Evolutionary conservation across 37 sponge, comb jelly and placozoan species (phyloP).

Genomic region (Diacarnus erythraeanus): DNA sequence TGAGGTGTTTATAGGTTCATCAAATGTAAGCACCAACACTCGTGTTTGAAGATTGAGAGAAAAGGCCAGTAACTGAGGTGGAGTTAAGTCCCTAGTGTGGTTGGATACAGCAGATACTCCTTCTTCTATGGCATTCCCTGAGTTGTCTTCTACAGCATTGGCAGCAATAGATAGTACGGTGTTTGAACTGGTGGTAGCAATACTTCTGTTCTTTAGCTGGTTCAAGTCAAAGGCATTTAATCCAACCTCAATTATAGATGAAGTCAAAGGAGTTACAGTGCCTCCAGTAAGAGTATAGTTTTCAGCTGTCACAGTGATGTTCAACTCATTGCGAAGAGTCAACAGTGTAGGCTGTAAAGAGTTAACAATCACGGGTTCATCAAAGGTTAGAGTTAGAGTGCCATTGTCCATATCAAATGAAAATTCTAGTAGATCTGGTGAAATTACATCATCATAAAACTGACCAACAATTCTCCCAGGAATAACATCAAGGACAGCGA

Average conservation of each 20-base stretch:
- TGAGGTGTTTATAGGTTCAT: slow-evolving; percentile 65
- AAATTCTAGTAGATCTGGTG: slow-evolving; percentile 50
- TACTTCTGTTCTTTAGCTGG: slow-evolving; percentile 47
- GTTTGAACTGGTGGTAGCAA: slow-evolving; percentile 46
- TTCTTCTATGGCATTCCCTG: slow-evolving; percentile 19
- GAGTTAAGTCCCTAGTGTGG: slow-evolving; percentile 49
- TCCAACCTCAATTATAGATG: slow-evolving; percentile 29
- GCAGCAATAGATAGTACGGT: slow-evolving; percentile 50
- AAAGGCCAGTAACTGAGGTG: slow-evolving; percentile 58
- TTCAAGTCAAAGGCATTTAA: slow-evolving; percentile 62
- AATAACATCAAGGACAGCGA: slow-evolving; percentile 41
- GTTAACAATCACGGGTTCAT: slow-evolving; percentile 66
- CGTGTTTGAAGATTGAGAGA: slow-evolving; percentile 53
- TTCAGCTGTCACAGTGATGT: not conserved
- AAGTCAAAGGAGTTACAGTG: not conserved
- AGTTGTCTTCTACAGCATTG: slow-evolving; percentile 60
- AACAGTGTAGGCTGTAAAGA: slow-evolving; percentile 59
- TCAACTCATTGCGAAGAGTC: slow-evolving; percentile 40
- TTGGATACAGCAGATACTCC: not conserved
- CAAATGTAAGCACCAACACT: slow-evolving; percentile 58
- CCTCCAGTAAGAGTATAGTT: slow-evolving; percentile 60
- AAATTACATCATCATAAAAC: slow-evolving; percentile 44
- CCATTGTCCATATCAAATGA: slow-evolving; percentile 75
- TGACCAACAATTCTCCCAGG: slow-evolving; percentile 76
- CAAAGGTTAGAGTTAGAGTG: slow-evolving; percentile 67